Percentiles rank a stretch among this genome's conserved stretches.
These are phyloP conservation scores for Mesoligia furuncula DNA, from an alignment of 2,888 invertebrate genomes.

Conservation along the genomic window DNA sequence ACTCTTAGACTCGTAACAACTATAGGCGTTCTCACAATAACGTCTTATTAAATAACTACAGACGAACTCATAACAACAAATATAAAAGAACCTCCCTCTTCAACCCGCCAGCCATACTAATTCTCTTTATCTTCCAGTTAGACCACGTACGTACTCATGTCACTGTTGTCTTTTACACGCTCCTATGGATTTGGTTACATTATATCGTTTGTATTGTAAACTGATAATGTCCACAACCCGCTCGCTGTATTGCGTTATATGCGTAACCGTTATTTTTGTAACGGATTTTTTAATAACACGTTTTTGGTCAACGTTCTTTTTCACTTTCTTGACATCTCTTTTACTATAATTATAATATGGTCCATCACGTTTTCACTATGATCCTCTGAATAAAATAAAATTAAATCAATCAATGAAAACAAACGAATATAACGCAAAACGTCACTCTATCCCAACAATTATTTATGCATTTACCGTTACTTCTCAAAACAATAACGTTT, in stretches of 20 bases:
- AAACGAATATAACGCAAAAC: slow-evolving; percentile 59
- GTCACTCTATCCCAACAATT: slow-evolving; percentile 34
- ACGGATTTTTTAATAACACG: background rate
- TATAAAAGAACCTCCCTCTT: slow-evolving; percentile 18
- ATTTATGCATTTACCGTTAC: slow-evolving; percentile 45
- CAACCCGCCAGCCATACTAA: slow-evolving; percentile 68
- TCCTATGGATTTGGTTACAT: slow-evolving; percentile 82
- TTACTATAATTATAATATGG: background rate
- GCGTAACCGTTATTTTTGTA: slow-evolving; percentile 58
- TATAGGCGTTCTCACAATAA: too few species aligned
- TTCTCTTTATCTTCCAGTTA: slow-evolving; percentile 77
- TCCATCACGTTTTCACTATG: background rate
- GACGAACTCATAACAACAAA: too few species aligned
- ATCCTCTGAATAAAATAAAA: background rate
- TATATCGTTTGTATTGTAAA: slow-evolving; percentile 83
- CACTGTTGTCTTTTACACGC: slow-evolving; percentile 84
- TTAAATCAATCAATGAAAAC: background rate
- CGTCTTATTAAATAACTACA: too few species aligned
- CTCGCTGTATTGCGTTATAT: slow-evolving; percentile 69
- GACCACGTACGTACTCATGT: slow-evolving; percentile 68
- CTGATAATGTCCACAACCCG: slow-evolving; percentile 75
- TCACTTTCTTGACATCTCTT: background rate
- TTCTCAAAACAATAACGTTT: background rate
- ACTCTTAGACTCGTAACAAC: too few species aligned
- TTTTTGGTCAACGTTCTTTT: background rate